Base-by-base conservation (phyloP, 2,888 invertebrate genomes). In the Zygaena filipendulae region DNA sequence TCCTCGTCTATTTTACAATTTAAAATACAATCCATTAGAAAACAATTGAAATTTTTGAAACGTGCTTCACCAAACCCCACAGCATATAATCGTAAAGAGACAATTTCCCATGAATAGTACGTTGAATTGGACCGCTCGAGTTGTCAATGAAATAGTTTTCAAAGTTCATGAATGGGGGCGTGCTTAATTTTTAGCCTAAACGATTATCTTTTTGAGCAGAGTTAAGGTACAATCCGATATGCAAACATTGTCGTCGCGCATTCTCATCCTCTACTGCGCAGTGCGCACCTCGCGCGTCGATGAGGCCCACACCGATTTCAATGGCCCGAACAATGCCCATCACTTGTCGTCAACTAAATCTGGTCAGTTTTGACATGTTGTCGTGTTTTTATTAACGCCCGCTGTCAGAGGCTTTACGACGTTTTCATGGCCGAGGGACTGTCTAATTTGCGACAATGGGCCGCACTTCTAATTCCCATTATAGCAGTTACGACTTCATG, bases 361-460 rank as follows among this genome's bases (percentile, higher is more conserved):
- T 71, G 68, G 66, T 68, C 71, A 72, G 75, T 77, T 77, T 69
- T 77, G 77, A 77, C 77, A 75, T 58, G 61, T 74, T 62, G 72
- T 75, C 75, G 71, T 75, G 77, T 77, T 77, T 71, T 75, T 75
- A 68, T 70, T 66, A 64, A 71, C 70, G 71, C 59, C 64, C 58
- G 63, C 56, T 62, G 63, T 68, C 68, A 66, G 56, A 60, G 56
- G 52, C 45, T 53, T 53, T 49, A 53, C 47, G 54, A 52, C 49
- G 49, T 66, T 70, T 71, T 70, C 53, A 69, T 61, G 67, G 63
- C 36, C 55, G 59, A 59, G 55, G 55, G 59, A 55, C 67, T 52
- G 60, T 57, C 71, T 68, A 75, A 75, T 77, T 75, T 71, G 63
- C 57, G 49, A 75, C 72, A 75, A 74, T 68, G 53, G 66, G 27